Evolutionary conservation across 2,888 invertebrate species (phyloP).

Genomic region (Apodemia duryi): DNA sequence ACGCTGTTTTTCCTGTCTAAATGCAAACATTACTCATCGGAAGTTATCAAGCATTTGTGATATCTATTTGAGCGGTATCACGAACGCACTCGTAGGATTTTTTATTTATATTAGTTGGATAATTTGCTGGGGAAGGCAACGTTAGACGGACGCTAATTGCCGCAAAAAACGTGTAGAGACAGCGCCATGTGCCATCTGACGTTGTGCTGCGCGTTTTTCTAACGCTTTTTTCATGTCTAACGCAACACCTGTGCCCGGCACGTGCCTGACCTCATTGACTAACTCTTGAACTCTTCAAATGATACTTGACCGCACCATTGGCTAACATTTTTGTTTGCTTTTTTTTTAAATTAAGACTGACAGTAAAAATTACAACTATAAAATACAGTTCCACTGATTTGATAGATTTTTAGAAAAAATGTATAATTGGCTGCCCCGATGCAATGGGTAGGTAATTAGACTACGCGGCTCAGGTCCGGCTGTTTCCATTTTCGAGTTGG

Average conservation of each 20-base stretch:
- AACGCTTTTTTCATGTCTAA: constrained; percentile 31
- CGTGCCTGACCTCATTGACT: constrained; percentile 25
- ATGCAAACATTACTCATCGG: background rate
- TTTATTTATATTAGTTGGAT: constrained; percentile 40
- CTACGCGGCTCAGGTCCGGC: too few relatives aligned
- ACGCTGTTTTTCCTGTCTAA: too few relatives aligned
- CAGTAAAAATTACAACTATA: background rate
- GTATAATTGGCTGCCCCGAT: too few relatives aligned
- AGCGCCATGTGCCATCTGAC: constrained; percentile 52
- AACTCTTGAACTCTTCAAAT: constrained; percentile 1
- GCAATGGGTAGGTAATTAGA: too few relatives aligned
- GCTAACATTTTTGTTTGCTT: background rate
- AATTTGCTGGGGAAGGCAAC: constrained; percentile 51
- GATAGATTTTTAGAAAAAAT: too few relatives aligned
- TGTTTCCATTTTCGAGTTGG: too few relatives aligned
- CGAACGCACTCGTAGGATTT: background rate
- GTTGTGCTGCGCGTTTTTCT: constrained; percentile 45
- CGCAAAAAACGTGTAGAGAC: constrained; percentile 39
- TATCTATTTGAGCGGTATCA: background rate
- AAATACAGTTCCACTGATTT: too few relatives aligned
- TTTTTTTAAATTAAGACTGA: background rate
- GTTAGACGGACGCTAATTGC: constrained; percentile 37
- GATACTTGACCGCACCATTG: background rate
- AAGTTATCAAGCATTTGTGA: background rate
- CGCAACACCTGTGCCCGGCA: constrained; percentile 25